Base-by-base conservation (phyloP, 2,797 vertebrate species). In the Astyanax mexicanus region DNA sequence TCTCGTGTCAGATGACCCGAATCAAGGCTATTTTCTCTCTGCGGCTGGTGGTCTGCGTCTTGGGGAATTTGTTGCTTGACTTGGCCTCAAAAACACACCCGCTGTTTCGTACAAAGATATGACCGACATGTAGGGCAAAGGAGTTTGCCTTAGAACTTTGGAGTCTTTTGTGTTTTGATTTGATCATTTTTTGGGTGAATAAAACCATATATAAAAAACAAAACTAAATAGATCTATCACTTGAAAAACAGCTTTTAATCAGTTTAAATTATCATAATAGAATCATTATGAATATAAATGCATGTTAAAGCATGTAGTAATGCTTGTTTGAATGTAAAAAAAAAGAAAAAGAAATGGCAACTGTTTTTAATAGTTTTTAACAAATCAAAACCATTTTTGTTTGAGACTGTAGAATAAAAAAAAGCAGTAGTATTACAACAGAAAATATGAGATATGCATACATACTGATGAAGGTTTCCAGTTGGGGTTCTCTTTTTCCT, bases 41-140 rank as follows among this genome's bases (percentile, higher is more conserved):
- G 72, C 70, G 74, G 77, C 75, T 76, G 70, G 80, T 77, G 57
- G 69, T 35, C 69, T 54, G 52, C 70, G 81, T 83, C 72, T 83
- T 72, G 57, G 61, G 80, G 66, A 80, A 80, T 81, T 75, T 74
- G 44, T 62, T 77, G 65, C 71, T 68, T 80, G 54, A 78, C 75
- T 70, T 77, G 52, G n/a, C 69, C 38, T 72, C 35, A n/a, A 61
- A 62, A 81, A 75, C 44, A 65, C 25, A 70, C 47, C 44, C 27
- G 49, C 45, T 44, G 19, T 55, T 69, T 80, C 32, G 27, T 67
- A 57, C 61, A 52, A 71, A 60, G 57, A 47, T 62, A 72, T 54
- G 65, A 23, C 6, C 44, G 11, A 21, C 52, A 58, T 0, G 9
- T 23, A 23, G 17, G 29, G 29, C 61, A 37, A 25, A 40, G 32